phyloP scores from a whole-genome alignment of 64 coral and sea anemone species.

The Montipora efflorescens region DNA sequence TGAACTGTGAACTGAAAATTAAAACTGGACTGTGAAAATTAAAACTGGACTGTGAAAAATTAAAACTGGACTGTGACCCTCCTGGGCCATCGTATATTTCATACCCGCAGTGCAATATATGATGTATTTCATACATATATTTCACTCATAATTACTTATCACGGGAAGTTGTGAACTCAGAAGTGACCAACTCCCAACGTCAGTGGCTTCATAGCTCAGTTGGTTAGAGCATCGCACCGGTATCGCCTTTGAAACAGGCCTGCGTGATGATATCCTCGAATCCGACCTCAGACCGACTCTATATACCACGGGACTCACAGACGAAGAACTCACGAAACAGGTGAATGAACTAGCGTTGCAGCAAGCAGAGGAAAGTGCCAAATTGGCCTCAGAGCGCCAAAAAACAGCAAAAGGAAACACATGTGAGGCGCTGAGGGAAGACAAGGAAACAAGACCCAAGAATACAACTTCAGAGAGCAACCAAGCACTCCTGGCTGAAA shows the following conservation, averaged over 20 bases:
- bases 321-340: slow-evolving; percentile 60
- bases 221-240: too few relatives aligned
- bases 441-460: background rate
- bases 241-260: slow-evolving; percentile 20
- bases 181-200: too few relatives aligned
- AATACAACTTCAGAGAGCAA: background rate
- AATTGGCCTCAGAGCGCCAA: slow-evolving; percentile 6
- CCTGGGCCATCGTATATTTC: too few relatives aligned
- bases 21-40: too few relatives aligned
- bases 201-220: too few relatives aligned
- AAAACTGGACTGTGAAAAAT: too few relatives aligned
- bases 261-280: slow-evolving; percentile 46
- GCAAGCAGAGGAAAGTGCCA: slow-evolving; percentile 4
- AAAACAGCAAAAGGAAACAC: slow-evolving; percentile 19
- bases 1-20: too few relatives aligned
- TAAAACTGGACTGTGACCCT: too few relatives aligned
- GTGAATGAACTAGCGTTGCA: slow-evolving; percentile 57
- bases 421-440: background rate
- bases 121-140: too few relatives aligned
- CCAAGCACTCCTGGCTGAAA: slow-evolving; percentile 36
- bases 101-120: too few relatives aligned
- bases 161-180: too few relatives aligned
- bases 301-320: background rate
- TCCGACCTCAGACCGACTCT: slow-evolving; percentile 40
- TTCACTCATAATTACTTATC: too few relatives aligned